phyloP scores from a whole-genome alignment of 35 echinoderm and acorn worm species.

The Eucidaris tribuloides region DNA sequence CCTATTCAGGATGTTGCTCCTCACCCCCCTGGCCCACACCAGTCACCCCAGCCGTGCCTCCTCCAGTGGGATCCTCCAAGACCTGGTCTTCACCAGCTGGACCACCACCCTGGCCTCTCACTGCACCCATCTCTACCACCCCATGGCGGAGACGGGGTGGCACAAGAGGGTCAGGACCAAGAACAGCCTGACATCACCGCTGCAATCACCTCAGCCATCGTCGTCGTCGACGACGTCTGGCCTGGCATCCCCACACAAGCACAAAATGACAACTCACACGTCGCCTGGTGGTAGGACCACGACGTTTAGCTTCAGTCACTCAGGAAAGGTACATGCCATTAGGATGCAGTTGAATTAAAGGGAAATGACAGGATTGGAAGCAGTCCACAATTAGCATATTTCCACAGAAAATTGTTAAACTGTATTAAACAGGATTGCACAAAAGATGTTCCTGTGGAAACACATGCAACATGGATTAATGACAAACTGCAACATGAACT shows the following conservation, averaged over 20 bases:
- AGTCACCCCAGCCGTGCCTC: slow-evolving; percentile 27
- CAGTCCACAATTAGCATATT: too few relatives aligned
- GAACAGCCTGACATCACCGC: not conserved
- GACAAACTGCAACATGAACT: too few relatives aligned
- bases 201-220: not conserved
- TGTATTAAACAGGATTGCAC: too few relatives aligned
- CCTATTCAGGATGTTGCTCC: slow-evolving; percentile 15
- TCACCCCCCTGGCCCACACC: slow-evolving; percentile 63
- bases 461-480: too few relatives aligned
- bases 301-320: not conserved
- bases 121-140: slow-evolving; percentile 61
- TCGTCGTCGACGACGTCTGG: not conserved
- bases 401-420: too few relatives aligned
- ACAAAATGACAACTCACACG: not conserved
- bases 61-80: slow-evolving; percentile 64
- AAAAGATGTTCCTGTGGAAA: too few relatives aligned
- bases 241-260: not conserved
- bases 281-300: slow-evolving; percentile 1
- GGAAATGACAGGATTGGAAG: too few relatives aligned
- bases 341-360: too few relatives aligned
- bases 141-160: slow-evolving; percentile 89
- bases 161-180: slow-evolving; percentile 69
- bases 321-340: slow-evolving; percentile 27
- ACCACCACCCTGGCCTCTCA: slow-evolving; percentile 73
- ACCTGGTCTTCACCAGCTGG: slow-evolving; percentile 71